Conservation (phyloP, 2,888 invertebrate genomes). For the Lasioglossum zephyrum region DNA sequence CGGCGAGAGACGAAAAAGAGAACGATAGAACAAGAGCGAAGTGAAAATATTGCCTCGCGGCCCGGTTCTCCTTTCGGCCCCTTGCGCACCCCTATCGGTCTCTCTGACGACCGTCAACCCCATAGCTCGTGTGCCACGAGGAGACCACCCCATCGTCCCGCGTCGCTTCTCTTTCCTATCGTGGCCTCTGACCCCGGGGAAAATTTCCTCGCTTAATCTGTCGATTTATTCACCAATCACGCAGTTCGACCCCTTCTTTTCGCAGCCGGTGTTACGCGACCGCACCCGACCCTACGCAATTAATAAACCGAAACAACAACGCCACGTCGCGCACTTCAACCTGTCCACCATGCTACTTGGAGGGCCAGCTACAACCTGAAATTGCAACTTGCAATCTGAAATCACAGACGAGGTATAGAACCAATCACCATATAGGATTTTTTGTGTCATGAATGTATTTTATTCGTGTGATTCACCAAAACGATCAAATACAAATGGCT, state of each 20-base stretch:
- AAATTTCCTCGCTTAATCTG: slow-evolving; percentile 70
- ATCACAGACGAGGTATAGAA: too few relatives aligned
- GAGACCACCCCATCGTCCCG: slow-evolving; percentile 28
- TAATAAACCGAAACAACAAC: slow-evolving; percentile 50
- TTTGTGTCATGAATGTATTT: too few relatives aligned
- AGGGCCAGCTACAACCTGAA: not conserved
- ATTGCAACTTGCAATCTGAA: not conserved
- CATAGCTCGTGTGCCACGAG: slow-evolving; percentile 7
- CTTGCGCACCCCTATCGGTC: slow-evolving; percentile 27
- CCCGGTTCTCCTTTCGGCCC: slow-evolving; percentile 45
- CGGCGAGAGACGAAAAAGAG: slow-evolving; percentile 58
- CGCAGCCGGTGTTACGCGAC: slow-evolving; percentile 14
- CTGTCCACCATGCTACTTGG: not conserved
- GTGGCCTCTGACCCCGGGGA: slow-evolving; percentile 43
- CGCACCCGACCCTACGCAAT: slow-evolving; percentile 39
- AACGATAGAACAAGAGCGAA: slow-evolving; percentile 66
- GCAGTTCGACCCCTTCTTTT: slow-evolving; percentile 53
- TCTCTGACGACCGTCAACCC: slow-evolving; percentile 45
- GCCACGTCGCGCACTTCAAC: not conserved
- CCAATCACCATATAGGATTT: too few relatives aligned
- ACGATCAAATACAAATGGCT: too few relatives aligned
- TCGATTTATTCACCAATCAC: slow-evolving; percentile 72
- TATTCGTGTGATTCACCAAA: too few relatives aligned
- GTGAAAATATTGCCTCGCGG: slow-evolving; percentile 73
- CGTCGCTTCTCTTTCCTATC: slow-evolving; percentile 45